A percentile compares a stretch with the other conserved stretches of the same genome.
Evolutionary conservation across 2,888 invertebrate species (phyloP).

Genomic region (Apoderus coryli): DNA sequence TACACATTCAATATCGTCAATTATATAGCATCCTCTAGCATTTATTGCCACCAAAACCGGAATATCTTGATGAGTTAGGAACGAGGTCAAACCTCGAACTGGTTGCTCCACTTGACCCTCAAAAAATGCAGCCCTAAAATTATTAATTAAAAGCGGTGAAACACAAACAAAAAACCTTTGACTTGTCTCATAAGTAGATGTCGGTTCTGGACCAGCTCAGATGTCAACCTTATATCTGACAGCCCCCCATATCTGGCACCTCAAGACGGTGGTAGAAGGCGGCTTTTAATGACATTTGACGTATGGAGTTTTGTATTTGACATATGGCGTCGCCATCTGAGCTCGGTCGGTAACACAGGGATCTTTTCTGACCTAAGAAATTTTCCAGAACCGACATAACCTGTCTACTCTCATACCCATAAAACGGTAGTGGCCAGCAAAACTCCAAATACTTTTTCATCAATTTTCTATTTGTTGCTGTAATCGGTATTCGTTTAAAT

Average conservation of each 20-base stretch:
- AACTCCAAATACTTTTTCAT: conserved; percentile 82
- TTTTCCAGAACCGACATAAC: no score
- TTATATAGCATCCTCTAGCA: conserved; percentile 67
- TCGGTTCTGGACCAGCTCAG: not conserved
- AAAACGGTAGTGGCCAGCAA: conserved; percentile 80
- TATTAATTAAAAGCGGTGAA: not conserved
- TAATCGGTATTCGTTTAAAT: conserved; percentile 70
- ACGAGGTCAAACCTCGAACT: conserved; percentile 66
- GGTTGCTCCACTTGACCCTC: conserved; percentile 92
- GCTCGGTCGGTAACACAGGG: no score
- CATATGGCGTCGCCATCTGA: no score
- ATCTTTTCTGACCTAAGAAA: no score
- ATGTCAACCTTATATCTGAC: not conserved
- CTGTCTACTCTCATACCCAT: no score
- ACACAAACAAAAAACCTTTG: not conserved
- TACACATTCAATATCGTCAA: conserved; percentile 73
- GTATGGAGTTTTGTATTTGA: no score
- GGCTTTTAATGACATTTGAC: no score
- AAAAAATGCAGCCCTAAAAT: conserved; percentile 76
- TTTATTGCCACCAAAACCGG: conserved; percentile 84
- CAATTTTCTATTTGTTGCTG: conserved; percentile 67
- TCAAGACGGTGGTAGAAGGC: no score
- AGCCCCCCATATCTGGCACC: no score
- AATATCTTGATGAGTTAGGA: conserved; percentile 75
- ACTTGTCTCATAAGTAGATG: not conserved